These are phyloP conservation scores for Dicaeum eximium DNA, from an alignment of 2,113 vertebrate species.

Conservation along the genomic window DNA sequence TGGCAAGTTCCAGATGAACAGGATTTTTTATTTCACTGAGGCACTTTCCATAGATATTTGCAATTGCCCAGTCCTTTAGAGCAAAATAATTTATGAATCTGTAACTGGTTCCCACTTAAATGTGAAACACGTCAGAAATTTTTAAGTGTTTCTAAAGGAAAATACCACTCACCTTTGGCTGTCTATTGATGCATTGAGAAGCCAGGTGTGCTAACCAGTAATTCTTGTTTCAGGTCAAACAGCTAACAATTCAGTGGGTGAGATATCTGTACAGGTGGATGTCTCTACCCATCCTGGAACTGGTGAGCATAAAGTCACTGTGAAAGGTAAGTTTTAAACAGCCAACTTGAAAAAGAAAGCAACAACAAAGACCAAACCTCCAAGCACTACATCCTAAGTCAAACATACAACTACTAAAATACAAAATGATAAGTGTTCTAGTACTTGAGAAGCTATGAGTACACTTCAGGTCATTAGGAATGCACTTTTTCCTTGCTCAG, in stretches of 20 bases:
- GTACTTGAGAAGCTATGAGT: not conserved
- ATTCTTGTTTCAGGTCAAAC: slow-evolving; percentile 68
- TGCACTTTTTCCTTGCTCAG: not conserved
- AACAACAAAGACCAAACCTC: not conserved
- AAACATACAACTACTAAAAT: not conserved
- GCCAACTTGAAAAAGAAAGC: not conserved
- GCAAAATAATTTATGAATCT: not conserved
- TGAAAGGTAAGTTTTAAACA: slow-evolving; percentile 81
- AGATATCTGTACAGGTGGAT: slow-evolving; percentile 92
- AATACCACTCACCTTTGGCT: not conserved
- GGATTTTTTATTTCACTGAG: not conserved
- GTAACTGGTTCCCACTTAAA: not conserved
- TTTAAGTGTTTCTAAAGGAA: not conserved
- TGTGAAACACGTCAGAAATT: not conserved
- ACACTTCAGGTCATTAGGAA: not conserved
- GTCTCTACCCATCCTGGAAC: slow-evolving; percentile 89
- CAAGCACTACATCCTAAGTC: not conserved
- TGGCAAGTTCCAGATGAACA: not conserved
- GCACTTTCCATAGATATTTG: not conserved
- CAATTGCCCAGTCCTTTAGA: not conserved
- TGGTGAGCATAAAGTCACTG: slow-evolving; percentile 94
- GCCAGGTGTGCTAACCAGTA: not conserved
- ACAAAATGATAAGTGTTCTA: not conserved
- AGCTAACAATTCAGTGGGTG: slow-evolving; percentile 86
- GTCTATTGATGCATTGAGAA: not conserved